Base-by-base conservation (phyloP, 2,797 vertebrate genomes). In the Cheirogaleus major region DNA sequence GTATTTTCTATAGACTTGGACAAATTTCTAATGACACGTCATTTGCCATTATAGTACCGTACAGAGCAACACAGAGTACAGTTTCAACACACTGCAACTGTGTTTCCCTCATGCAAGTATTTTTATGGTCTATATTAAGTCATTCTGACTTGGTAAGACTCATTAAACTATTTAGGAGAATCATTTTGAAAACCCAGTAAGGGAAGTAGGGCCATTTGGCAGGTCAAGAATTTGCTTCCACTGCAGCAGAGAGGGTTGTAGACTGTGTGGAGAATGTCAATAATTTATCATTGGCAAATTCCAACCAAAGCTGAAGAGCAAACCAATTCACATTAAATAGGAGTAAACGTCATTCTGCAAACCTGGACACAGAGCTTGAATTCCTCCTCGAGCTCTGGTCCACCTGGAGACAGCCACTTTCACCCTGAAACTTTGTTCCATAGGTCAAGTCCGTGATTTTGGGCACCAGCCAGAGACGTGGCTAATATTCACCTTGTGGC, bases 311-410 rank as follows among this genome's bases (percentile, higher is more conserved):
- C 92, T 97, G 94, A 98, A 98, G 98, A 98, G 92, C 92, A 97
- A 96, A 98, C 89, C 38, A 90, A 89, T 97, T 98, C 92, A 86
- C 97, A 97, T 98, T 98, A 98, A 98, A 96, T 75, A 97, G 93
- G 90, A 95, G 94, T 95, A 97, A 98, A 98, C 96, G 96, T 98
- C 98, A 98, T 98, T 98, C 96, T 98, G 95, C 95, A 95, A 89
- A 96, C 97, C 97, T 96, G 93, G 93, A 93, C 95, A 80, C 55
- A 89, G 97, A 98, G 96, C 97, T 98, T 98, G 96, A 95, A 89
- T 90, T 95, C 35, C 93, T 92, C 86, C 93, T 96, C 95, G 97
- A 83, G 97, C 97, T 97, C 97, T 90, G 96, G 97, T 97, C 50
- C 22, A 95, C 93, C 97, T 98, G 96, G 96, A 98, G 98, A 98